Evolutionary conservation across 1,140 invertebrate genomes (phyloP).

Genomic region (Papilio machaon): DNA sequence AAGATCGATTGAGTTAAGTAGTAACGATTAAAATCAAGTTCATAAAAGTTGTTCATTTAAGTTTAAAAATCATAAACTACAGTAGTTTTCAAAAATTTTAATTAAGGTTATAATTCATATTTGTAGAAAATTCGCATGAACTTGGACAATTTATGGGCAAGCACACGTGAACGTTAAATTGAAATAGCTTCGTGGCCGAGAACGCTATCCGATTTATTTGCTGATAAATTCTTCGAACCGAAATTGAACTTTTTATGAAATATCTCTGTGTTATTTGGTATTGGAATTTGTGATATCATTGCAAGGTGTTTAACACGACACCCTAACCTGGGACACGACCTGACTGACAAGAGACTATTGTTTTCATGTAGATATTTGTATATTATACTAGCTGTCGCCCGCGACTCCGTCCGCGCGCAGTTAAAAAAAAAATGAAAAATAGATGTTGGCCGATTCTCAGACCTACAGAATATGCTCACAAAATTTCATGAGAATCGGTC

Average conservation of each 20-base stretch:
- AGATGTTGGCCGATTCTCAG: no score
- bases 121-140: constrained; percentile 17
- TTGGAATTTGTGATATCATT: constrained; percentile 28
- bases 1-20: not conserved
- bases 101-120: constrained; percentile 8
- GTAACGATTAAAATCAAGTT: not conserved
- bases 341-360: no score
- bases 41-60: not conserved
- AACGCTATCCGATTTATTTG: constrained; percentile 36
- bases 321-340: no score
- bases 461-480: no score
- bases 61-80: not conserved
- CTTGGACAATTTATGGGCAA: constrained; percentile 22
- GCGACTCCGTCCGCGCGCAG: no score
- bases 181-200: constrained; percentile 32
- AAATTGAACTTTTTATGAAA: constrained; percentile 39
- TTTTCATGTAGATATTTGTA: no score
- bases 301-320: not conserved
- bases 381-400: no score
- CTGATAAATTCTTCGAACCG: constrained; percentile 32
- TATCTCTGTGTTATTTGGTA: constrained; percentile 28
- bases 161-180: constrained; percentile 34
- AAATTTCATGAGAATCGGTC: no score
- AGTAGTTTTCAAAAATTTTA: not conserved
- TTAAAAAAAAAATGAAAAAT: no score